A percentile compares a stretch with the other conserved stretches of the same genome.
These are phyloP conservation scores for Cephus cinctus DNA, from an alignment of 1,140 invertebrate genomes.

Conservation along the genomic window DNA sequence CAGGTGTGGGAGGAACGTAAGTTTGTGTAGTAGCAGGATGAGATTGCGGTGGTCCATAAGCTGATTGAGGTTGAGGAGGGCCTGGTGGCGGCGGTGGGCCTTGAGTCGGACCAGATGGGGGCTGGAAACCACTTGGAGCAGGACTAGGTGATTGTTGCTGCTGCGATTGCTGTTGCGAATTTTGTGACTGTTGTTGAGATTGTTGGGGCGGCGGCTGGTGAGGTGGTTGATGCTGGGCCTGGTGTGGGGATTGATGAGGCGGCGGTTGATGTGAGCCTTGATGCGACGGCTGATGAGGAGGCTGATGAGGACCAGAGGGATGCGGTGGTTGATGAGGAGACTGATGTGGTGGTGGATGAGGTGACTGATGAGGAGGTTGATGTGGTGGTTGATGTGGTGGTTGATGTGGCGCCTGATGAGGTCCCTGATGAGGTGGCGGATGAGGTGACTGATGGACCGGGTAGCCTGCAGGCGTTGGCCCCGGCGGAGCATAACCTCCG, in stretches of 20 bases:
- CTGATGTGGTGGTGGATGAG: slow-evolving; percentile 32
- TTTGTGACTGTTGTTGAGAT: slow-evolving; percentile 43
- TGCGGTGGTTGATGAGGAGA: background rate
- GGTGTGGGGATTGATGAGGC: slow-evolving; percentile 35
- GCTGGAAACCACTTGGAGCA: slow-evolving; percentile 50
- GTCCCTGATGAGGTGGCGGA: slow-evolving; percentile 27
- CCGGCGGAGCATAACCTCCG: slow-evolving; percentile 41
- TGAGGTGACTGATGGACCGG: slow-evolving; percentile 35
- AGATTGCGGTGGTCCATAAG: slow-evolving; percentile 45
- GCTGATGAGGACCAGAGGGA: slow-evolving; percentile 20
- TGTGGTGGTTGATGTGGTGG: slow-evolving; percentile 34
- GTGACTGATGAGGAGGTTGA: slow-evolving; percentile 33
- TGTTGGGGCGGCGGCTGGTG: slow-evolving; percentile 20
- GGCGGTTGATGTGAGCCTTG: slow-evolving; percentile 28
- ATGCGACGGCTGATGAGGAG: slow-evolving; percentile 24
- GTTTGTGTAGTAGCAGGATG: slow-evolving; percentile 52
- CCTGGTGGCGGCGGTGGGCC: slow-evolving; percentile 42
- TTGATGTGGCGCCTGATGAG: slow-evolving; percentile 36
- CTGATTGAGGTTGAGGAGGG: slow-evolving; percentile 37
- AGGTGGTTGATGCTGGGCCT: slow-evolving; percentile 23
- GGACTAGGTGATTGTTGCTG: slow-evolving; percentile 50
- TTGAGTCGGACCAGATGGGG: slow-evolving; percentile 49
- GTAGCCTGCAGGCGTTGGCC: slow-evolving; percentile 45
- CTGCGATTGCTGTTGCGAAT: slow-evolving; percentile 28
- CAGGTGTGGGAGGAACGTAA: slow-evolving; percentile 47